These are phyloP conservation scores for Amphiprion percula DNA, from an alignment of 2,113 vertebrate genomes.

Conservation along the genomic window DNA sequence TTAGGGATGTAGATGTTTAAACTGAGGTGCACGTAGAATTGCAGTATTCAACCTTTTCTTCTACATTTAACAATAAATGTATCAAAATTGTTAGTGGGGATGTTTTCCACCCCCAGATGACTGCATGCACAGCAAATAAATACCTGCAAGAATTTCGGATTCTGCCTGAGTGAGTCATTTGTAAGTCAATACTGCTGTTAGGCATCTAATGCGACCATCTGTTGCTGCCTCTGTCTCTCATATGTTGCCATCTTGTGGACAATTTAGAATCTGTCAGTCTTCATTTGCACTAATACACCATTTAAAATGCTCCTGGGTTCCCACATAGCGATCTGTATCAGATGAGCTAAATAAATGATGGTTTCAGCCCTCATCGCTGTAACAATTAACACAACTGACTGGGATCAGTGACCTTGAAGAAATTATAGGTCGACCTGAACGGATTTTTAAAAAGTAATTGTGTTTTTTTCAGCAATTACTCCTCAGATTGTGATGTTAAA, in stretches of 20 bases:
- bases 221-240: conserved; percentile 55
- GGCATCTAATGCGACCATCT: conserved; percentile 58
- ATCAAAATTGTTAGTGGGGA: neutral
- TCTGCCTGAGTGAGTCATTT: conserved; percentile 36
- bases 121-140: neutral
- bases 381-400: neutral
- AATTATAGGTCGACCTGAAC: neutral
- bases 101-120: neutral
- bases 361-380: neutral
- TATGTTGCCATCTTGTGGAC: conserved; percentile 78
- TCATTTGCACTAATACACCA: conserved; percentile 12
- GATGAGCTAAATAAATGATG: neutral
- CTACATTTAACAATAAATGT: neutral
- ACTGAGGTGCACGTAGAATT: neutral
- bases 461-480: neutral
- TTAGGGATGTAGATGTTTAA: neutral
- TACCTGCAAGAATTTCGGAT: neutral
- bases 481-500: neutral
- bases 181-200: conserved; percentile 34
- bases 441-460: neutral
- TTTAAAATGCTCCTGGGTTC: conserved; percentile 11
- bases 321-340: neutral
- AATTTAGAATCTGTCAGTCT: conserved; percentile 41
- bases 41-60: neutral
- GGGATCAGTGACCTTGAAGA: no score